Base-by-base conservation (phyloP, 1,140 invertebrate genomes). In the Goniozus legneri region DNA sequence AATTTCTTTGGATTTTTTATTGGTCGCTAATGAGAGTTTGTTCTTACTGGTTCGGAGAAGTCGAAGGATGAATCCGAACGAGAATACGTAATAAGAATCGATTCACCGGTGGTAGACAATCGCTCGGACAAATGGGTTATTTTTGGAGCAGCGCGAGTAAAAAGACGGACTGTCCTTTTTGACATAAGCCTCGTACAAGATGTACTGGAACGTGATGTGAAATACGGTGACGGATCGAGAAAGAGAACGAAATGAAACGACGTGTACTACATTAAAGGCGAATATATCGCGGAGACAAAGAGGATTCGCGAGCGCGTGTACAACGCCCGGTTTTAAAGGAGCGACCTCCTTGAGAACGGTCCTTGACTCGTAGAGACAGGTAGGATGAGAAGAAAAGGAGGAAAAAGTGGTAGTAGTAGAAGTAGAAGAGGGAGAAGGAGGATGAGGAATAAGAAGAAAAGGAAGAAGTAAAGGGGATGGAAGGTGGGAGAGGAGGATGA, bases 271-370 rank as follows among this genome's bases (percentile, higher is more conserved):
- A 49, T 41, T 40, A 57, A 50, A 38, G 34, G n/a, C n/a, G n/a
- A n/a, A n/a, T 33, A 42, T 50, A 50, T 54, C 40, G 20, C 7
- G 44, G 48, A 58, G 56, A 60, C 57, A 60, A 60, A 60, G 57
- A 13, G 38, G 46, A 51, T 43, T 21, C 45, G 42, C 43, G 47
- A 52, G 14, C 6, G 32, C 4, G 32, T 6, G 13, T 12, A 27
- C 24, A 13, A 52, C 36, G 51, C 48, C 47, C 38, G 51, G 52
- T 4, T 56, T 60, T 58, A 63, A 64, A 65, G 49, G 52, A 67
- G 65, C 71, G 66, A 71, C 71, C 73, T 75, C 74, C 74, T 76
- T 75, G 74, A 74, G 71, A 76, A 74, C 67, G 74, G 74, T 76
- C 72, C 66, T 76, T 76, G 74, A 74, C 74, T 76, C 70, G 62